Conservation (phyloP, 2,113 vertebrate species). For the Pangasianodon hypophthalmus region DNA sequence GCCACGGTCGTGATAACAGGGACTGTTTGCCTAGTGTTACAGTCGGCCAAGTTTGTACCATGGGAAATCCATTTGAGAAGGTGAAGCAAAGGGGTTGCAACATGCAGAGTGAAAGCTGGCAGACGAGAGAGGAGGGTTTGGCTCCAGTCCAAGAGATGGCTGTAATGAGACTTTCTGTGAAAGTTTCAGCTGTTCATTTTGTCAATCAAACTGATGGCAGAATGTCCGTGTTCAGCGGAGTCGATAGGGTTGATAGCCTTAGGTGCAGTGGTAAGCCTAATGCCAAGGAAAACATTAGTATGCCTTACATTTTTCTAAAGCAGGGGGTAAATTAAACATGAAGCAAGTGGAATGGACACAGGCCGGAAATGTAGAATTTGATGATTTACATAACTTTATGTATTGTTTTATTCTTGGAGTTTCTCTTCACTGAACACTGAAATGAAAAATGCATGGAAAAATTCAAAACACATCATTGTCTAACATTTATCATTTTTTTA, state of each 20-base stretch:
- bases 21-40: conserved; percentile 74
- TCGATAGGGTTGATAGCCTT: conserved; percentile 1
- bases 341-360: background rate
- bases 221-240: conserved; percentile 25
- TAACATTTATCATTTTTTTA: background rate
- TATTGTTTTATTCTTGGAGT: background rate
- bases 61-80: conserved; percentile 60
- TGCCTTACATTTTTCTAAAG: background rate
- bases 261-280: conserved; percentile 1
- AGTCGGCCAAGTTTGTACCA: conserved; percentile 50
- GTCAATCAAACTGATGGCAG: conserved; percentile 50
- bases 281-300: conserved; percentile 22
- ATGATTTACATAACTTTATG: background rate
- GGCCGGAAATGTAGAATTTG: background rate
- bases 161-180: conserved; percentile 53
- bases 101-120: conserved; percentile 50
- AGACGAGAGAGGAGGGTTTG: conserved; percentile 36
- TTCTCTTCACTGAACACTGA: background rate
- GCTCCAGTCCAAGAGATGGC: conserved; percentile 32
- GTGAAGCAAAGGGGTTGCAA: conserved; percentile 60
- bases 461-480: background rate
- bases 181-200: conserved; percentile 63
- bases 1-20: conserved; percentile 71
- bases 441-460: background rate
- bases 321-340: background rate